Percentiles rank a stretch among this genome's conserved stretches.
These are phyloP conservation scores for Pocillopora meandrina DNA, from an alignment of 92 coral and sea anemone genomes.

Conservation along the genomic window DNA sequence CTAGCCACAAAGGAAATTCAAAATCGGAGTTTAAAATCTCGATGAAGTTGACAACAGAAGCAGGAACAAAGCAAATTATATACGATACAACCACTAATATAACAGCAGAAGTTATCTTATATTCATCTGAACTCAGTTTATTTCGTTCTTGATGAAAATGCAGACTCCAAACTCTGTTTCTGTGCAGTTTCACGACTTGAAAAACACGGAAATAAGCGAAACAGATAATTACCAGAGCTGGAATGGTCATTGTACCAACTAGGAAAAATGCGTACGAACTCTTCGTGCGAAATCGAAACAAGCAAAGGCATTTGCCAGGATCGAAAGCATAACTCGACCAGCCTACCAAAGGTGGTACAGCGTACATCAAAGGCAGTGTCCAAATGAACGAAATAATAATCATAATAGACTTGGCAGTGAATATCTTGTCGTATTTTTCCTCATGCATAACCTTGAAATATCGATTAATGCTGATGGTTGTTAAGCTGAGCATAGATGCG, in stretches of 20 bases:
- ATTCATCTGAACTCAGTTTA: slow-evolving; percentile 47
- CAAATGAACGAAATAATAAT: slow-evolving; percentile 47
- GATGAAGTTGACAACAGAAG: slow-evolving; percentile 24
- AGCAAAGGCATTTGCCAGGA: slow-evolving; percentile 49
- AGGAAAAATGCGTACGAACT: slow-evolving; percentile 48
- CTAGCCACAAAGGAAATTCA: slow-evolving; percentile 40
- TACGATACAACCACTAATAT: slow-evolving; percentile 46
- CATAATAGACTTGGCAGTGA: slow-evolving; percentile 40
- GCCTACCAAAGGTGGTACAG: slow-evolving; percentile 58
- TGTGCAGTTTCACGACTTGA: slow-evolving; percentile 48
- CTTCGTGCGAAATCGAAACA: slow-evolving; percentile 29
- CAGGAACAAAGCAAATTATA: slow-evolving; percentile 51
- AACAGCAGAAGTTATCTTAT: slow-evolving; percentile 48
- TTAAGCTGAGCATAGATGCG: slow-evolving; percentile 55
- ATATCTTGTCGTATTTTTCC: slow-evolving; percentile 41
- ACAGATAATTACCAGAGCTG: slow-evolving; percentile 37
- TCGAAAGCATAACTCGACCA: slow-evolving; percentile 53
- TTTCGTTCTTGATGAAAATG: slow-evolving; percentile 25
- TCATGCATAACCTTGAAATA: slow-evolving; percentile 58
- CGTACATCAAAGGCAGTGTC: slow-evolving; percentile 40
- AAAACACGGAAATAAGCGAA: slow-evolving; percentile 52
- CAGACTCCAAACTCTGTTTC: slow-evolving; percentile 25
- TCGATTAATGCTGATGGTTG: slow-evolving; percentile 60
- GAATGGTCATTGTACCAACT: slow-evolving; percentile 37
- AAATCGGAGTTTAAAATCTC: neutral